phyloP scores from a whole-genome alignment of 35 echinoderm and acorn worm species.

The Ophiothrix spiculata region DNA sequence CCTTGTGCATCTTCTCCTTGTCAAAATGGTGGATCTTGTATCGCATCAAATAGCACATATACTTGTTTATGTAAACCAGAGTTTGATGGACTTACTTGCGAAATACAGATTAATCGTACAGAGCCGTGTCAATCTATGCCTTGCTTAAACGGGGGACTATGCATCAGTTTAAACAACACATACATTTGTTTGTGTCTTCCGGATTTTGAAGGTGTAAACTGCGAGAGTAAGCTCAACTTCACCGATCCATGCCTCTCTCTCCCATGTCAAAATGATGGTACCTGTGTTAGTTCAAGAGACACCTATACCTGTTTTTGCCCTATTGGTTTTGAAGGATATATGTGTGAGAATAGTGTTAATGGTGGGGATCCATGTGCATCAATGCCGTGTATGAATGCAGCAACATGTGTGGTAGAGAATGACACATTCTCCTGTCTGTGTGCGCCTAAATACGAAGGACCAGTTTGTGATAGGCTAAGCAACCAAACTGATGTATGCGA shows the following conservation, averaged over 20 bases:
- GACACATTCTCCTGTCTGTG: conserved; percentile 18
- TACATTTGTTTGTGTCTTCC: background rate
- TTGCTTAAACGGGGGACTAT: background rate
- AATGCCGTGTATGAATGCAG: conserved; percentile 56
- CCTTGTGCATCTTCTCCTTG: conserved; percentile 26
- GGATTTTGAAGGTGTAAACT: background rate
- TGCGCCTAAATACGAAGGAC: background rate
- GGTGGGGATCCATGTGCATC: conserved; percentile 23
- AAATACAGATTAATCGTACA: conserved; percentile 2
- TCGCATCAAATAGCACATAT: background rate
- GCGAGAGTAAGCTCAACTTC: background rate
- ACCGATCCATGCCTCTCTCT: background rate
- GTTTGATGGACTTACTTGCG: conserved; percentile 42
- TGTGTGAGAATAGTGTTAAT: background rate
- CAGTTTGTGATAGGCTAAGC: background rate
- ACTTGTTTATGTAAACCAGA: conserved; percentile 33
- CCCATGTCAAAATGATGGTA: background rate
- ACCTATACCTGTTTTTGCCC: background rate
- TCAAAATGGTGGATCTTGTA: conserved; percentile 39
- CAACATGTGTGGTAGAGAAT: background rate
- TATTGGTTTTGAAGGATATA: background rate
- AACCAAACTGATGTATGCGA: conserved; percentile 20
- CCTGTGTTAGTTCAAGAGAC: background rate
- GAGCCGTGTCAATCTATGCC: background rate
- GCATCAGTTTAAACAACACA: background rate